Conservation (phyloP, 2,113 vertebrate species). For the Lophotis ruficrista region DNA sequence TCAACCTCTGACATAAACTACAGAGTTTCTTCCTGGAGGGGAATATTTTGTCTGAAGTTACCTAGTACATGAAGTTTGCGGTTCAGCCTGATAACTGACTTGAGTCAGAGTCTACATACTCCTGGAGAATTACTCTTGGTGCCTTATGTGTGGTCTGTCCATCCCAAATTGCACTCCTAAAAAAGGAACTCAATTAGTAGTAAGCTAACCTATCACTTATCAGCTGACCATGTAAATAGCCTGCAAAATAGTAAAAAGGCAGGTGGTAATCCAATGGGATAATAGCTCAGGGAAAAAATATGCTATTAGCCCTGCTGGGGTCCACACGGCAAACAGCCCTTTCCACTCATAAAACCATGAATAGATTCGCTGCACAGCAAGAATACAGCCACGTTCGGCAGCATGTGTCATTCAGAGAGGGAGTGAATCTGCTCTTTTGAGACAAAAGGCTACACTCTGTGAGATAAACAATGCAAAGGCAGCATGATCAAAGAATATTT, state of each 20-base stretch:
- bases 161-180: slow-evolving; percentile 6
- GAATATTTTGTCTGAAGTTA: neutral
- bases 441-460: slow-evolving; percentile 48
- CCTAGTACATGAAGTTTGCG: neutral
- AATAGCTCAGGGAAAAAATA: slow-evolving; percentile 65
- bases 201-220: slow-evolving; percentile 66
- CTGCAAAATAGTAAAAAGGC: slow-evolving; percentile 56
- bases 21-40: neutral
- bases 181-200: slow-evolving; percentile 50
- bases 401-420: slow-evolving; percentile 39
- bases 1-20: neutral
- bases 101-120: neutral
- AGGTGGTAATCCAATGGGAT: slow-evolving; percentile 68
- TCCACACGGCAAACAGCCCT: slow-evolving; percentile 57
- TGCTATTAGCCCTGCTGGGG: slow-evolving; percentile 67
- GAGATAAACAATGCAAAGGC: slow-evolving; percentile 24
- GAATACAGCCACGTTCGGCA: slow-evolving; percentile 6
- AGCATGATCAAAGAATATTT: slow-evolving; percentile 27
- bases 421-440: slow-evolving; percentile 28
- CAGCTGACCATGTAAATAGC: slow-evolving; percentile 71
- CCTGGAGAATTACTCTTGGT: neutral
- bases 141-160: slow-evolving; percentile 6
- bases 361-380: slow-evolving; percentile 53
- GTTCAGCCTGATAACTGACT: neutral
- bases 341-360: slow-evolving; percentile 46